A percentile compares a stretch with the other conserved stretches of the same genome.
Conservation (phyloP, 2,888 invertebrate genomes). For the Amphiduros pacificus region DNA sequence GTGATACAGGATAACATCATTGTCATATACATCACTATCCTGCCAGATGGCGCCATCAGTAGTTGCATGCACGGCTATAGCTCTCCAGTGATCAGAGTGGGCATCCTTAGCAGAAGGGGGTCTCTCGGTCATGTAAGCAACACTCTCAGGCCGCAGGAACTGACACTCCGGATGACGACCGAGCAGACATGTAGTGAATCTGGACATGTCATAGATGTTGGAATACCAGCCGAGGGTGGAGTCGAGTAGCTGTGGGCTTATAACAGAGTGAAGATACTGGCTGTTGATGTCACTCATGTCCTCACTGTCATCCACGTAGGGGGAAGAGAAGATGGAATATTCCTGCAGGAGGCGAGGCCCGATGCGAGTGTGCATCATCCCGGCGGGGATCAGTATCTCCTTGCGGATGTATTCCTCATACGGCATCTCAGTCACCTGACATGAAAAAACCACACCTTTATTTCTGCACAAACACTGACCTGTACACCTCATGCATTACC, state of each 20-base stretch:
- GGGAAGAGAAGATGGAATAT: not conserved
- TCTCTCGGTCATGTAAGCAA: constrained; percentile 31
- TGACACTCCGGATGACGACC: constrained; percentile 29
- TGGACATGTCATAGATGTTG: constrained; percentile 44
- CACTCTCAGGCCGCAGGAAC: constrained; percentile 36
- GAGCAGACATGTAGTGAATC: constrained; percentile 39
- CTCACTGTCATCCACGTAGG: not conserved
- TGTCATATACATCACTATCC: constrained; percentile 38
- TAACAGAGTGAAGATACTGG: constrained; percentile 12
- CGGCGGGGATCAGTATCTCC: constrained; percentile 39
- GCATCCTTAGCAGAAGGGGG: constrained; percentile 23
- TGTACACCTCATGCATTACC: too few species aligned
- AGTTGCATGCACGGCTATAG: constrained; percentile 40
- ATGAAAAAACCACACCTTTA: too few species aligned
- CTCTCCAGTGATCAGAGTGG: constrained; percentile 35
- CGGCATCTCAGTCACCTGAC: constrained; percentile 29
- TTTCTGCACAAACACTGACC: too few species aligned
- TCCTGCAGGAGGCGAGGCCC: constrained; percentile 22
- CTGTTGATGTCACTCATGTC: constrained; percentile 2
- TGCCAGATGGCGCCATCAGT: constrained; percentile 43
- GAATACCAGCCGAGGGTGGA: constrained; percentile 51
- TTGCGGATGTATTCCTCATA: constrained; percentile 41
- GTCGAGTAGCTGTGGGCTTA: constrained; percentile 36
- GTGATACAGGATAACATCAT: constrained; percentile 43
- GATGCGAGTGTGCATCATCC: constrained; percentile 52